Evolutionary conservation across 92 coral and sea anemone genomes (phyloP), one percentile per base, ranked within the genome.

Genomic region (Palythoa heliodiscus): DNA sequence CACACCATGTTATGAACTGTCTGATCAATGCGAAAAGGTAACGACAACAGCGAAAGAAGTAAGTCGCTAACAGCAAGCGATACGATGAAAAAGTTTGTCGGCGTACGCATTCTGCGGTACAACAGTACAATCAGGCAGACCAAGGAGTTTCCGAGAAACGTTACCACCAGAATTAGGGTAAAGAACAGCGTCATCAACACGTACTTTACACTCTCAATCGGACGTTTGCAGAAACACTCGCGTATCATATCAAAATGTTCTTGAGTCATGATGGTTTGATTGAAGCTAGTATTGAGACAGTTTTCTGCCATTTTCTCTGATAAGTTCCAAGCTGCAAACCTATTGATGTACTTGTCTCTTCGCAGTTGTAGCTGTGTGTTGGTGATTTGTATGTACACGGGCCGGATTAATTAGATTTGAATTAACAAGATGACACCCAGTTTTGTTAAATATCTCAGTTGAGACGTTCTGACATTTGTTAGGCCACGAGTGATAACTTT

Each of bases 41-140:
- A 85, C 14, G 94, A 89, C 53, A 91, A 9, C 12, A 89, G 16
- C 14, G 97, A 86, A 15, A 95, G 86, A 57, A 95, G 83, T 37
- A 95, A 82, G 79, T 95, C 98, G 20, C 94, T 90, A 68, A 95
- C 91, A 1, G 98, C 98, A 82, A 95, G 90, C 11, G 98, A 95
- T 48, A 92, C 92, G 63, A 95, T 90, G 85, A 94, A 95, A 69
- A 92, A 95, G 81, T 95, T 95, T 54, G 98, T 94, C 82, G 94
- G 90, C 0, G 96, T 89, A 17, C 98, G 95, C 40, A 95, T 95
- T 19, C 97, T 90, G 15, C 87, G 95, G 78, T 89, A 87, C 19
- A 93, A 83, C n/a, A 91, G 55, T 17, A 95, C 98, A 16, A 92
- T 91, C 3, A 94, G 83, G 22, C 94, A 81, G 1, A 95, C 98